Base-by-base conservation (phyloP, 2,113 vertebrate species). In the Ophiodon elongatus region DNA sequence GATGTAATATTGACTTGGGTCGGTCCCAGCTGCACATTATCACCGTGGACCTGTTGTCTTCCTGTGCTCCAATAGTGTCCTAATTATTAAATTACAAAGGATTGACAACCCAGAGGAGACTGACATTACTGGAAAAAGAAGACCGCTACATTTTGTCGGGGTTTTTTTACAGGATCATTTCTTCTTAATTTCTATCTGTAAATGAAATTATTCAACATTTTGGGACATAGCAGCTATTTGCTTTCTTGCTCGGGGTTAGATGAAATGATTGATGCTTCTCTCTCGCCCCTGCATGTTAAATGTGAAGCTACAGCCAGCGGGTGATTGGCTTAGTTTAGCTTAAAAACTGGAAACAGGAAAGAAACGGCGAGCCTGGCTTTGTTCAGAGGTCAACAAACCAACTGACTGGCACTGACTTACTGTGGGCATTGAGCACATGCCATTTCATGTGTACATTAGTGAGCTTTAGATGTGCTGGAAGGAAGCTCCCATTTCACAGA, bases 1-100 rank as follows among this genome's bases (percentile, higher is more conserved):
- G 86, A 89, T 86, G 82, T 69, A 85, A 70, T 88, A 91, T 92
- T 88, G 89, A 90, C 89, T 82, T 63, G 23, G 68, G 83, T n/a
- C 4, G 0, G 70, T 79, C 79, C 83, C 87, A 63, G 81, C 47
- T 84, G 77, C 39, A 73, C 78, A 85, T 91, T 89, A 82, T 75
- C 83, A 79, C 83, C 82, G 56, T 73, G 50, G 57, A 83, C 78
- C 75, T 64, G 73, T 79, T 75, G 73, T 82, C 74, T 76, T 71
- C 35, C 29, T 70, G 14, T 50, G 50, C 43, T 23, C n/a, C 69
- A 39, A 76, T 57, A 25, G 31, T 69, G 37, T 76, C 66, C 86
- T 73, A 62, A 67, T n/a, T 59, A 64, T 17, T 83, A n/a, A 74
- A 27, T 67, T 47, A 65, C 64, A 37, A n/a, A 23, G 37, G 29